Evolutionary conservation across 2,888 invertebrate species (phyloP), one percentile per base, ranked within the genome.

Genomic region (Drosophila testacea): DNA sequence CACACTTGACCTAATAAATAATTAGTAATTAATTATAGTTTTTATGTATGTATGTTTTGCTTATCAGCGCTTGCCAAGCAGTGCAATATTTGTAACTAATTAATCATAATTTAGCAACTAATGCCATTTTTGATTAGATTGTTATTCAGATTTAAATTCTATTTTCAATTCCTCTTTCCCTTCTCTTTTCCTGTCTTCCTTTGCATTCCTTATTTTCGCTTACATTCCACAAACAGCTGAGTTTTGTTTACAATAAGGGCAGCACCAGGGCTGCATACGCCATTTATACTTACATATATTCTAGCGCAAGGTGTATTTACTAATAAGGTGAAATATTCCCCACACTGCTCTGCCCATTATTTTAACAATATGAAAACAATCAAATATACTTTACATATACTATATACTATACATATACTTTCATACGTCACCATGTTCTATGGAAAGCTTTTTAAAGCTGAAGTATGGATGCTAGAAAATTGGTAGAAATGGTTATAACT

Each of bases 181-280:
- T n/a, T 28, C 36, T 22, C 3, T 22, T 16, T 41, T 16, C 6
- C 13, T 50, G 22, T 42, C 13, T 13, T 5, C 36, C 27, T 44
- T 52, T 6, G 6, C 22, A 28, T 34, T 16, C 32, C 9, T 54
- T 72, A 11, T 22, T 10, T 32, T 41, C 9, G n/a, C 30, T 54
- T 7, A 27, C 30, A 13, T 27, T 39, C 44, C 50, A n/a, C 1
- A 0, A 36, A 34, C 75, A 79, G 77, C 77, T 77, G 77, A 54
- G 1, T 34, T 61, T 67, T 77, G 77, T 77, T 75, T 69, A 69
- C 75, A 48, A 61, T 54, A 22, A 6, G 41, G 10, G 46, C 36
- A 10, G 9, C 4, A 22, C 16, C 60, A 77, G 75, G 71, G 75
- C 48, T 76, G 65, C 71, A 63, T 13, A 13, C 7, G 22, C 39